phyloP scores from a whole-genome alignment of 2,797 vertebrate genomes.

The Mareca strepera region DNA sequence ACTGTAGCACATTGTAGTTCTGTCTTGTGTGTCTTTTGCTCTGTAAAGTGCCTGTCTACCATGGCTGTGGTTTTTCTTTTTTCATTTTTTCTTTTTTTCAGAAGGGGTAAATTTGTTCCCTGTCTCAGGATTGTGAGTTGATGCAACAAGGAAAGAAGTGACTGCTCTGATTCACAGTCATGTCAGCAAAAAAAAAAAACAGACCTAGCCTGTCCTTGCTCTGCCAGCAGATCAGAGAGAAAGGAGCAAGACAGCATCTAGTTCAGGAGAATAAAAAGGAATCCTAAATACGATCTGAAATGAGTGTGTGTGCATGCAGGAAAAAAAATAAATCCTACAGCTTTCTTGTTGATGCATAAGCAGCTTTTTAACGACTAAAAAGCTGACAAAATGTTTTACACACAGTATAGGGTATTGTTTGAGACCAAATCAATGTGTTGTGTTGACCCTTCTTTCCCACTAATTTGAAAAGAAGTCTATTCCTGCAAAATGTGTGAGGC shows the following conservation, averaged over 20 bases:
- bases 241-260: background rate
- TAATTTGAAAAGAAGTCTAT: background rate
- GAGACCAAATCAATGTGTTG: background rate
- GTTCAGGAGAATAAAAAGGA: background rate
- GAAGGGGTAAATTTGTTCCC: background rate
- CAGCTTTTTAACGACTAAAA: background rate
- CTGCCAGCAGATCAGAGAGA: background rate
- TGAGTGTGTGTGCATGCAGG: background rate
- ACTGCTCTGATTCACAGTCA: background rate
- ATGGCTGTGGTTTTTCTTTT: background rate
- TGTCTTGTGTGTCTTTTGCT: background rate
- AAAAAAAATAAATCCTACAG: background rate
- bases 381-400: background rate
- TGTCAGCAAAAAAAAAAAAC: background rate
- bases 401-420: accelerated
- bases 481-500: background rate
- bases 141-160: background rate
- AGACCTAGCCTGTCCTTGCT: background rate
- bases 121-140: background rate
- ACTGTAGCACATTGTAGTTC: background rate
- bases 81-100: background rate
- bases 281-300: background rate
- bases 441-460: background rate
- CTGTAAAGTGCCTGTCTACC: background rate
- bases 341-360: background rate